Evolutionary conservation across 2,888 invertebrate species (phyloP), one percentile per base, ranked within the genome.

Genomic region (Kuschelorhynchus macadamiae): DNA sequence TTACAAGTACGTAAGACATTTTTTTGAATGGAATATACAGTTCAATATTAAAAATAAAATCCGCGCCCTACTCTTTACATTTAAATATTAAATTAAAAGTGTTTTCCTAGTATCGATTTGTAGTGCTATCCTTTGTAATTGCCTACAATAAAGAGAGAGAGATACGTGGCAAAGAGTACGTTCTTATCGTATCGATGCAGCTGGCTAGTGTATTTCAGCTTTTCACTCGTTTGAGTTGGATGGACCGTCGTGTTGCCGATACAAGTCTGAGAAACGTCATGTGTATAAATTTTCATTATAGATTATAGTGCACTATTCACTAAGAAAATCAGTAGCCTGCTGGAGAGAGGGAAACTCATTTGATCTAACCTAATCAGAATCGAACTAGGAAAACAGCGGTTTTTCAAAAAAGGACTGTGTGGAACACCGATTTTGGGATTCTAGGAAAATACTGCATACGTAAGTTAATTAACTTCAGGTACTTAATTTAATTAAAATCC

Each of bases 381-480:
- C 18, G 41, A 41, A 18, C 33, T 30, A 25, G 39, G 30, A 64
- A 64, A 32, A 64, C 55, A 42, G 47, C 56, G 56, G 60, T 60
- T 60, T 68, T 63, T 61, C 17, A 18, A 21, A 14, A 9, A 11
- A 56, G 50, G 36, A 52, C 70, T 56, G 56, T 70, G 61, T 67
- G 47, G 57, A 56, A 44, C 61, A 47, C 46, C 67, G 56, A 66
- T 71, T 73, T 74, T 57, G 73, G 68, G 67, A 72, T 69, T 73
- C 68, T 67, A 67, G 64, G 73, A 75, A 73, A 75, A 76, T 73
- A 74, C 69, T 72, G 74, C 67, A 73, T 68, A 76, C 70, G 76
- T 76, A 76, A 76, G 76, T 42, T 57, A 30, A 42, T 42, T 57
- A 8, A 57, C 14, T 44, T 4, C 44, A 11, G 50, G 25, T 39